Conservation (phyloP, 2,888 invertebrate species). For the Thelaira solivaga region DNA sequence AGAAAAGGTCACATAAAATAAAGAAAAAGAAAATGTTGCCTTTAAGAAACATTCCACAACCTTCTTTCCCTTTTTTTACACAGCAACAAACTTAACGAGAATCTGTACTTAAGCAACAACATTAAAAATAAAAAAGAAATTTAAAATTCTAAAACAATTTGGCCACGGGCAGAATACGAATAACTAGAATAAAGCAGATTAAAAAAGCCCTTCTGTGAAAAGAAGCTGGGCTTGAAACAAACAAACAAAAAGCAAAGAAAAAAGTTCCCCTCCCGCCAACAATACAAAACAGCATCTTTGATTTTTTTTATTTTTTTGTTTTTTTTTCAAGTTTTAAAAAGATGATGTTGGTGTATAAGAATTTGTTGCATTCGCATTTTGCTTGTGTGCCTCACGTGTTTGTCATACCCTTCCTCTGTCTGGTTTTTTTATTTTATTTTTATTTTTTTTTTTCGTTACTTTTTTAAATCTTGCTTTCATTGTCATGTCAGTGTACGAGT, state of each 20-base stretch:
- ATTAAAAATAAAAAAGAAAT: background rate
- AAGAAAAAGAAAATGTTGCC: constrained; percentile 16
- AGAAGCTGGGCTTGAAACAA: background rate
- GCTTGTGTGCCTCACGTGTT: constrained; percentile 46
- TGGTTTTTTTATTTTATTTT: background rate
- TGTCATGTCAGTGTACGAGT: constrained; percentile 38
- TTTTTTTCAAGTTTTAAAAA: constrained; percentile 10
- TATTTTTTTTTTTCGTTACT: constrained; percentile 1
- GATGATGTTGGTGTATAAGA: constrained; percentile 32
- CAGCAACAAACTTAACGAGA: background rate
- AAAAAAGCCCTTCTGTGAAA: constrained; percentile 7
- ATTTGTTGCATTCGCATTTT: constrained; percentile 34
- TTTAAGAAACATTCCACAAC: constrained; percentile 2
- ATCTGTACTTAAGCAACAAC: constrained; percentile 29
- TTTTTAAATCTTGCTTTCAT: constrained; percentile 3
- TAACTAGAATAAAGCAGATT: background rate
- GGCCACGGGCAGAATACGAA: constrained; percentile 1
- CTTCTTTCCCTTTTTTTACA: background rate
- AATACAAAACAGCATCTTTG: background rate
- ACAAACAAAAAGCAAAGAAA: too few species aligned
- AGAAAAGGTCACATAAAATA: background rate
- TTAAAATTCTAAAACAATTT: background rate
- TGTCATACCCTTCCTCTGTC: constrained; percentile 27
- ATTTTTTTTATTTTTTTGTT: background rate
- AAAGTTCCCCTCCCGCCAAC: constrained; percentile 45